phyloP scores from a whole-genome alignment of 2,888 invertebrate genomes.

The Trisateles emortualis region DNA sequence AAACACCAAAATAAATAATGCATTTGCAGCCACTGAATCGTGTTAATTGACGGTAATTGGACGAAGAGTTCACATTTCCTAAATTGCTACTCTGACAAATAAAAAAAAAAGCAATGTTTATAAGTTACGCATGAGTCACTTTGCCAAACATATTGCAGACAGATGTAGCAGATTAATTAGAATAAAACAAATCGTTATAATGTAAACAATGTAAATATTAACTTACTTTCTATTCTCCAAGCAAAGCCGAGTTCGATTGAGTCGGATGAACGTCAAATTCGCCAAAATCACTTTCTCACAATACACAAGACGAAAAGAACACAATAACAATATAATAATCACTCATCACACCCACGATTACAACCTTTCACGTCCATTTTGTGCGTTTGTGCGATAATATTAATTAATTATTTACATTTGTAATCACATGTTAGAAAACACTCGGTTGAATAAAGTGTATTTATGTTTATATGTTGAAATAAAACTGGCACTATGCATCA shows the following conservation, averaged over 20 bases:
- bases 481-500: conserved; percentile 56
- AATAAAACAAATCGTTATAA: conserved; percentile 17
- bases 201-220: conserved; percentile 34
- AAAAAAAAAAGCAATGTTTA: conserved; percentile 38
- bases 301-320: conserved; percentile 37
- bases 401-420: conserved; percentile 75
- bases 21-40: conserved; percentile 29
- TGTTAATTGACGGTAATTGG: conserved; percentile 57
- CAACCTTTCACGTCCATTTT: conserved; percentile 77
- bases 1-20: conserved; percentile 25
- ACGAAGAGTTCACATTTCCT: conserved; percentile 50
- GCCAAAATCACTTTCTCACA: conserved; percentile 37
- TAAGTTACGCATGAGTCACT: conserved; percentile 29
- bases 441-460: conserved; percentile 31
- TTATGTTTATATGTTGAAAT: conserved; percentile 51
- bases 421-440: conserved; percentile 74
- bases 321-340: conserved; percentile 56
- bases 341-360: conserved; percentile 71
- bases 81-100: conserved; percentile 42
- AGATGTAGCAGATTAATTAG: conserved; percentile 29
- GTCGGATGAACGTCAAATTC: conserved; percentile 29
- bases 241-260: conserved; percentile 4
- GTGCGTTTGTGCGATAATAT: conserved; percentile 69
- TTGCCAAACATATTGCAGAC: conserved; percentile 29
- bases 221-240: conserved; percentile 42